phyloP scores from a whole-genome alignment of 1,140 invertebrate species.

The Dreissena polymorpha region DNA sequence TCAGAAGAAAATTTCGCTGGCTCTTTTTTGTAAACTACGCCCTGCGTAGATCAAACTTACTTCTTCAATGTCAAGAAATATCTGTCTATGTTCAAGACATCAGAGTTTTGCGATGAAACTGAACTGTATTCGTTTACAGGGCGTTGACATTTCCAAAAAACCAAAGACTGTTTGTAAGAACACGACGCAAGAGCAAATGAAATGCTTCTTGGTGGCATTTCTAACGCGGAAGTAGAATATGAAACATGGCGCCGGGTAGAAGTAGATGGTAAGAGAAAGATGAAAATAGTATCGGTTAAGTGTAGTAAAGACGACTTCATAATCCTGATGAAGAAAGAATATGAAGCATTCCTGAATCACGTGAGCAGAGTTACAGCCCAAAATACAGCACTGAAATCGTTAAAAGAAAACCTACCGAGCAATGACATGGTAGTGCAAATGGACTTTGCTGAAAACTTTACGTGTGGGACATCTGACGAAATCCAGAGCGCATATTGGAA shows the following conservation, averaged over 20 bases:
- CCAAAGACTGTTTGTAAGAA: neutral
- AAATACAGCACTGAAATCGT: conserved; percentile 16
- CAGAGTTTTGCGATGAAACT: neutral
- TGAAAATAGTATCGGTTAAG: conserved; percentile 4
- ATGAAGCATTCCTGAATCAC: conserved; percentile 13
- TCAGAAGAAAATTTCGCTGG: neutral
- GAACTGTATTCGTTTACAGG: no score
- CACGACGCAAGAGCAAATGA: neutral
- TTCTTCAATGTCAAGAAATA: neutral
- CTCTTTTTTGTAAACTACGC: no score
- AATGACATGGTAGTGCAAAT: conserved; percentile 49
- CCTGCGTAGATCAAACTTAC: conserved; percentile 5
- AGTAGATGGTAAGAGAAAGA: conserved; percentile 7
- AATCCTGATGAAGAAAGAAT: neutral
- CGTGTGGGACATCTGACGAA: conserved; percentile 44
- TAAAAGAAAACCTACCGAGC: conserved; percentile 42
- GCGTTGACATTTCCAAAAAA: no score
- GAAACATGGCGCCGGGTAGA: no score
- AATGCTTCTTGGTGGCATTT: neutral
- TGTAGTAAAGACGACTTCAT: neutral
- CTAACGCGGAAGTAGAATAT: no score
- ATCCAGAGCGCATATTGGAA: conserved; percentile 53
- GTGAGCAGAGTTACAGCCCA: conserved; percentile 23
- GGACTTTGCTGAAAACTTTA: conserved; percentile 57
- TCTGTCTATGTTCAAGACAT: neutral